Base-by-base conservation (phyloP, 2,797 vertebrate genomes). In the Benthosema pterotum region DNA sequence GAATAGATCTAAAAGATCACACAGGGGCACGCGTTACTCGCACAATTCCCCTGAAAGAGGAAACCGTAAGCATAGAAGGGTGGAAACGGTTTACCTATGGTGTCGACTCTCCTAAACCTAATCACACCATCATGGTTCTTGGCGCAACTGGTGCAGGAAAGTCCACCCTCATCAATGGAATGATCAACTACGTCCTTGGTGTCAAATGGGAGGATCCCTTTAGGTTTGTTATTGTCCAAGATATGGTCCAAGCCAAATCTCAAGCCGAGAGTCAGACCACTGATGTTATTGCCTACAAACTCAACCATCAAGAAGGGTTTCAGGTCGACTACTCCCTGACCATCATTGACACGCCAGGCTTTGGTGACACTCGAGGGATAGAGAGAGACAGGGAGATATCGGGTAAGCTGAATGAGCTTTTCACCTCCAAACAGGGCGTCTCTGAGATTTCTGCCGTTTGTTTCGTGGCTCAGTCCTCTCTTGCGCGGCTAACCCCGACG, bases 271-370 rank as follows among this genome's bases (percentile, higher is more conserved):
- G 67, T 5, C 74, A 74, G 62, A 76, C 72, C 3, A 65, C 74
- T 17, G 45, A 61, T 11, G 61, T 83, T 42, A 77, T 70, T 1
- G 72, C 62, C 19, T 80, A 80, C 49, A 60, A 74, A 15, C 17
- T 83, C 19, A 50, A 80, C 50, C 65, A 78, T 42, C 65, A 67
- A 19, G 51, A 71, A 1, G 63, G 63, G 1, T 80, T 76, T 19
- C 28, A 50, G 7, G 52, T 65, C 3, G 68, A 56, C 7, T 77
- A 73, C 42, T 78, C 71, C 12, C 58, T 85, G 59, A 83, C 80
- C 3, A 60, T 85, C 2, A 67, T 80, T n/a, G 75, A 85, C 57
- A 76, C 67, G 0, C 83, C 75, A 5, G 52, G 52, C n/a, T n/a
- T n/a, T n/a, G n/a, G n/a, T n/a, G n/a, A n/a, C n/a, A n/a, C n/a